These are phyloP conservation scores for Papilio dardanus DNA, from an alignment of 1,140 invertebrate genomes.

Conservation along the genomic window DNA sequence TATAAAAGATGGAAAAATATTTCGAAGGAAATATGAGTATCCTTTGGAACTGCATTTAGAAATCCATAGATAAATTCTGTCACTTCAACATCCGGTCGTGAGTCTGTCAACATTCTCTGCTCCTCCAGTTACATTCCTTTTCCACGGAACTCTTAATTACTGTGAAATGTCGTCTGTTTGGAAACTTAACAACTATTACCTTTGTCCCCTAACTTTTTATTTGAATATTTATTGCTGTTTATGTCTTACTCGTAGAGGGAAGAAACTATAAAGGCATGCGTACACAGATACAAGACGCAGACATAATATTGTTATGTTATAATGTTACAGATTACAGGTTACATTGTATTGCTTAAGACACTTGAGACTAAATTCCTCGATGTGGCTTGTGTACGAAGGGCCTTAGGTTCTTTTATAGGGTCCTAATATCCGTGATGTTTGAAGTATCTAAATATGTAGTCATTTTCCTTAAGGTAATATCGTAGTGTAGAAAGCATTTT, in stretches of 20 bases:
- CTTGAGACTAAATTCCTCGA: too few relatives aligned
- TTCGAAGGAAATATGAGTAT: background rate
- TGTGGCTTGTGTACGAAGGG: too few relatives aligned
- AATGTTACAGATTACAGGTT: too few relatives aligned
- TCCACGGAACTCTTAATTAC: slow-evolving; percentile 14
- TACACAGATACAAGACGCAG: too few relatives aligned
- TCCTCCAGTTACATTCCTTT: slow-evolving; percentile 26
- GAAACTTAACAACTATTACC: background rate
- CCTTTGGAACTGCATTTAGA: slow-evolving; percentile 26
- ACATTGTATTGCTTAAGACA: too few relatives aligned
- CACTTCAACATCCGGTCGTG: slow-evolving; percentile 34
- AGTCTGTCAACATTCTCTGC: slow-evolving; percentile 33
- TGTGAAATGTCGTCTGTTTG: background rate
- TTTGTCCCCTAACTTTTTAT: background rate
- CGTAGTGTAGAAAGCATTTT: background rate
- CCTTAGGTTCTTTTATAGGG: too few relatives aligned
- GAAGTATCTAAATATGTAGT: too few relatives aligned
- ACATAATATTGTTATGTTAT: too few relatives aligned
- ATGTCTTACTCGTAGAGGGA: background rate
- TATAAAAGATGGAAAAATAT: background rate
- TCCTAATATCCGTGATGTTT: too few relatives aligned
- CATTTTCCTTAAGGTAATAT: too few relatives aligned
- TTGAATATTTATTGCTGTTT: background rate
- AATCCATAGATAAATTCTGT: slow-evolving; percentile 30
- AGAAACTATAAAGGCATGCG: too few relatives aligned